A percentile compares a stretch with the other conserved stretches of the same genome.
phyloP scores from a whole-genome alignment of 2,797 vertebrate species.

The Esox masquinongy region DNA sequence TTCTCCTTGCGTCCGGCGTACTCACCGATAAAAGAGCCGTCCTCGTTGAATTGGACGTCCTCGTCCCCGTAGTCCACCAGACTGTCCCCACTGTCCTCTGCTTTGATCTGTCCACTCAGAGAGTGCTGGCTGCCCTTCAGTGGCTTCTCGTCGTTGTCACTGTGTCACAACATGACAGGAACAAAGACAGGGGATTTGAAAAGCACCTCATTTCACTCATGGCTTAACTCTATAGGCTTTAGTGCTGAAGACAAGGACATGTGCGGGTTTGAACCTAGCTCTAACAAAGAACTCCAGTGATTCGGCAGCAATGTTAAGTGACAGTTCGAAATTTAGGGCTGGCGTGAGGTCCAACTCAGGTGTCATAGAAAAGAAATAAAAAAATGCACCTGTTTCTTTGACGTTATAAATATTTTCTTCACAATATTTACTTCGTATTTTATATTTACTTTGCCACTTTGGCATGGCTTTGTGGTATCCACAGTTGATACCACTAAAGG shows the following conservation, averaged over 20 bases:
- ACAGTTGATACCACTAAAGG: no score
- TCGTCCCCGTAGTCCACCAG: constrained; percentile 94
- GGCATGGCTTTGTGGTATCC: no score
- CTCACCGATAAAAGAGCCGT: constrained; percentile 96
- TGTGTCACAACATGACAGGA: constrained; percentile 49
- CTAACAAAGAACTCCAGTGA: constrained; percentile 29
- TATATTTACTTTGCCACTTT: no score
- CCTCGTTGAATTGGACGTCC: constrained; percentile 93
- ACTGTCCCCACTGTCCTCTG: constrained; percentile 92
- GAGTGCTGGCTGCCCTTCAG: constrained; percentile 91
- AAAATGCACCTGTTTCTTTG: no score
- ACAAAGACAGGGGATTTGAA: constrained; percentile 45
- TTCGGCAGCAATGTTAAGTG: constrained; percentile 31
- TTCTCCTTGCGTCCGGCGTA: constrained; percentile 88
- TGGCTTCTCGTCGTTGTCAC: constrained; percentile 96
- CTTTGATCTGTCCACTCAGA: constrained; percentile 84
- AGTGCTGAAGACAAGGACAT: constrained; percentile 26
- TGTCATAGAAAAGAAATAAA: no score
- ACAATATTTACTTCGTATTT: no score
- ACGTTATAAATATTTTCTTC: no score
- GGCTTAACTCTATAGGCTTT: constrained; percentile 52
- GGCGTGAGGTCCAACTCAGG: no score
- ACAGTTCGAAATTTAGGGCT: background rate
- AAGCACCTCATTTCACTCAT: constrained; percentile 59
- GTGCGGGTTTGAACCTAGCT: constrained; percentile 21